Percentiles rank a stretch among this genome's conserved stretches.
Evolutionary conservation across 2,113 vertebrate genomes (phyloP).

Genomic region (Naja naja): DNA sequence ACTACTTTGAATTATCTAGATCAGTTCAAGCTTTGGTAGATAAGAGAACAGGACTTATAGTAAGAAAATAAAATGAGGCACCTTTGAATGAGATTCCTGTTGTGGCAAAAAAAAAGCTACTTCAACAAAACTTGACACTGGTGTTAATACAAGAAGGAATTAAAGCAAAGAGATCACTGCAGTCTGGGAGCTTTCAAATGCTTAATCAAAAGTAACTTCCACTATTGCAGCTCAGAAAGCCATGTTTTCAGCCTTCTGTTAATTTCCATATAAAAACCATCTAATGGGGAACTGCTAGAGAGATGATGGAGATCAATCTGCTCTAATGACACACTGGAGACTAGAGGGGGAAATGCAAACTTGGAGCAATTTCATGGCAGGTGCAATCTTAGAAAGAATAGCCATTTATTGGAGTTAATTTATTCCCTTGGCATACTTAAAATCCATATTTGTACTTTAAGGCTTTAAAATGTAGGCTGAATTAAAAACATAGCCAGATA

Average conservation of each 20-base stretch:
- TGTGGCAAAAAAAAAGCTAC: conserved; percentile 40
- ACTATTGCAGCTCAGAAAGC: conserved; percentile 74
- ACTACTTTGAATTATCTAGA: not conserved
- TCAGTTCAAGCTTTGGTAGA: not conserved
- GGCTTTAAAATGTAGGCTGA: conserved; percentile 70
- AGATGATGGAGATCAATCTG: conserved; percentile 76
- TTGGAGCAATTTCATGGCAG: conserved; percentile 79
- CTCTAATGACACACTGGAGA: conserved; percentile 75
- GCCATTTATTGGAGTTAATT: conserved; percentile 79
- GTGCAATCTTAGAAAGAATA: conserved; percentile 77
- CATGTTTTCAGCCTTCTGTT: conserved; percentile 76
- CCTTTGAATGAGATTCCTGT: conserved; percentile 50
- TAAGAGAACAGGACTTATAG: conserved; percentile 10
- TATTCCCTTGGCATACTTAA: conserved; percentile 81
- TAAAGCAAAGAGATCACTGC: conserved; percentile 69
- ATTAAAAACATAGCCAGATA: conserved; percentile 73
- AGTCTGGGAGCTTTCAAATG: conserved; percentile 55
- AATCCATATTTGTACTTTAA: conserved; percentile 80
- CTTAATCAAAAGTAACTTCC: conserved; percentile 79
- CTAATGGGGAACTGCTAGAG: conserved; percentile 73
- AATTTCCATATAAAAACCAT: conserved; percentile 83
- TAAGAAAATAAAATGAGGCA: conserved; percentile 53
- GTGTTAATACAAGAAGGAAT: conserved; percentile 67
- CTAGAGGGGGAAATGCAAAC: conserved; percentile 73
- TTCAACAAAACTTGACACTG: conserved; percentile 56